Evolutionary conservation across 1,140 invertebrate genomes (phyloP), one percentile per base, ranked within the genome.

Genomic region (Notospermus geniculatus): DNA sequence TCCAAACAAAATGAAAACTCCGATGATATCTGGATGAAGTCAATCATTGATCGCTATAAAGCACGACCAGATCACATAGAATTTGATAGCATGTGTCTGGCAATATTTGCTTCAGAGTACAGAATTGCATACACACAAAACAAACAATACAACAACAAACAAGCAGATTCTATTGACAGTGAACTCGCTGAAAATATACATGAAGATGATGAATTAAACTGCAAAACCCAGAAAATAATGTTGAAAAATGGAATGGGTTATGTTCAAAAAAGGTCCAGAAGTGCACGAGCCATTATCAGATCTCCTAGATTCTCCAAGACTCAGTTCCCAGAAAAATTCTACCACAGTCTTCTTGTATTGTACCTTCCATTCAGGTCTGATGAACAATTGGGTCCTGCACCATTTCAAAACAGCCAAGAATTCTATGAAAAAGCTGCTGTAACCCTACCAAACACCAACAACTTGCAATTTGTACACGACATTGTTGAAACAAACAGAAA

Each of bases 81-180:
- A 30, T 62, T 66, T 59, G 22, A 62, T 4, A 27, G 32, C 13
- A 59, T 66, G 59, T 67, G 65, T 56, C n/a, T 63, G 11, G 65
- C 57, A n/a, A 50, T 28, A 36, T 66, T 66, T 57, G 62, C 52
- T 46, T 59, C 65, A 15, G 43, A 60, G 17, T 66, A 57, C 43
- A 55, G 61, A 23, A 52, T 63, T 32, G 22, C 63, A 17, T 55
- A 55, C 15, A 7, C 32, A 4, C 32, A 36, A 15, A 36, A 36
- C 15, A 15, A 4, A 7, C 4, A 4, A 36, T 15, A 15, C 32
- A 36, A 36, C 4, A 15, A 36, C 32, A 15, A 36, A 36, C 32
- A 36, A 36, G 5, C 32, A 36, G 32, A 15, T 36, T 15, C 4
- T 7, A 36, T 36, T 36, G 32, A 36, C 15, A 36, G 5, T 7